Evolutionary conservation across 2,113 vertebrate species (phyloP).

Genomic region (Cichladusa arquata): DNA sequence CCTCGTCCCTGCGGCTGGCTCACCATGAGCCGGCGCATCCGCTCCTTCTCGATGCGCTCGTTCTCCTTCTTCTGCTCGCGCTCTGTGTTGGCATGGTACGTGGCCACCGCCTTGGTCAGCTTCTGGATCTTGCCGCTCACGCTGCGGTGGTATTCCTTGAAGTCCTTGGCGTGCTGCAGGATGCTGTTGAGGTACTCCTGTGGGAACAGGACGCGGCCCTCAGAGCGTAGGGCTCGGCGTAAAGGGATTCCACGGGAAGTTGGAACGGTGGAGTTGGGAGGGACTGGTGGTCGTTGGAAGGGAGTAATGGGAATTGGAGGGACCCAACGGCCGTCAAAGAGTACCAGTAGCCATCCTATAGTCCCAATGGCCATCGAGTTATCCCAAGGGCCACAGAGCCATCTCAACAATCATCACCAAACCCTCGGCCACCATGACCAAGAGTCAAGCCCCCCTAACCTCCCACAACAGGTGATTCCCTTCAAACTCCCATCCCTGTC

Average conservation of each 20-base stretch:
- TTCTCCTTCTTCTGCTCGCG: slow-evolving; percentile 99
- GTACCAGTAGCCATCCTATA: rapidly evolving
- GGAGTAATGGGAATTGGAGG: rapidly evolving
- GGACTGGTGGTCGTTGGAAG: rapidly evolving
- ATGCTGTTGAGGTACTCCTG: slow-evolving; percentile 99
- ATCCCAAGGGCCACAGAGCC: rapidly evolving
- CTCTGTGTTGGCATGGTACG: slow-evolving; percentile 96
- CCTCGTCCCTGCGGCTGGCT: neutral
- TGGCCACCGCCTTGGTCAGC: slow-evolving; percentile 93
- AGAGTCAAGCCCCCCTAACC: neutral
- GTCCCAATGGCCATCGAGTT: rapidly evolving
- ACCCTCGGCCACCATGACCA: neutral
- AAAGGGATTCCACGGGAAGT: rapidly evolving
- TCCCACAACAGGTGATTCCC: rapidly evolving
- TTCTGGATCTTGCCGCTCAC: slow-evolving; percentile 95
- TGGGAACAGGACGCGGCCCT: rapidly evolving
- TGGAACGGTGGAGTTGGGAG: rapidly evolving
- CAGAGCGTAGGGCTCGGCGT: rapidly evolving
- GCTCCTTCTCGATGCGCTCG: slow-evolving; percentile 94
- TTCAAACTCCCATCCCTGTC: too few species aligned
- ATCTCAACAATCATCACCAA: neutral
- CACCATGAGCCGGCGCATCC: slow-evolving; percentile 94
- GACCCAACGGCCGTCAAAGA: rapidly evolving
- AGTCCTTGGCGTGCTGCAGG: slow-evolving; percentile 96
- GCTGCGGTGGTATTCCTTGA: slow-evolving; percentile 95